Base-by-base conservation (phyloP, 2,113 vertebrate species). In the Cebus imitator region DNA sequence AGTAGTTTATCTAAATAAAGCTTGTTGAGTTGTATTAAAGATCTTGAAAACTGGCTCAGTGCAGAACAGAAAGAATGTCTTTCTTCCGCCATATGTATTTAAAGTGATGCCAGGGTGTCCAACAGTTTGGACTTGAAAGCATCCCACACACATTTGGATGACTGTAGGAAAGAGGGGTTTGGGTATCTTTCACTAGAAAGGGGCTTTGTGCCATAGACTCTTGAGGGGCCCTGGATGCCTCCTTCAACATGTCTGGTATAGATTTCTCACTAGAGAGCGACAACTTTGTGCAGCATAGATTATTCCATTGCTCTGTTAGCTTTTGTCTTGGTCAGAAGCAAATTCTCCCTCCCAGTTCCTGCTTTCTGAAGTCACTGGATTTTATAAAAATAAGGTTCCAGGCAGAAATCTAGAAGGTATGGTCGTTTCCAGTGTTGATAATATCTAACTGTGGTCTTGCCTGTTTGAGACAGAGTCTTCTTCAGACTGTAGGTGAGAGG, bases 1-100 rank as follows among this genome's bases (percentile, higher is more conserved):
- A 12, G 58, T 45, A 37, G 23, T 58, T 73, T 91, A 52, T 89
- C 66, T 89, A 75, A 90, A 17, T 43, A 68, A 84, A 90, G 52
- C 37, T 50, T 50, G 58, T 45, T 57, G 66, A 70, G 45, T 75
- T 93, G 3, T 58, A 82, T 78, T n/a, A 50, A 90, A 61, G 66
- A 43, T 66, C 85, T 72, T n/a, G 48, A 79, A 94, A 55, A 68
- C 7, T 13, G 23, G 25, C 58, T 30, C 30, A 68, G 81, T 30
- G 14, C 7, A 20, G 78, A 55, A 72, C 16, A 23, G 6, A 68
- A 85, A 45, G 27, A 50, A 27, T 25, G 2, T 50, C n/a, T 45
- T 35, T 37, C 23, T 80, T 37, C 55, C 75, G 4, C 9, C 30
- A 5, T n/a, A 3, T 94, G 8, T 73, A 35, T 76, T 72, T 43